phyloP scores from a whole-genome alignment of 2,113 vertebrate genomes.

The Mustela nigripes region DNA sequence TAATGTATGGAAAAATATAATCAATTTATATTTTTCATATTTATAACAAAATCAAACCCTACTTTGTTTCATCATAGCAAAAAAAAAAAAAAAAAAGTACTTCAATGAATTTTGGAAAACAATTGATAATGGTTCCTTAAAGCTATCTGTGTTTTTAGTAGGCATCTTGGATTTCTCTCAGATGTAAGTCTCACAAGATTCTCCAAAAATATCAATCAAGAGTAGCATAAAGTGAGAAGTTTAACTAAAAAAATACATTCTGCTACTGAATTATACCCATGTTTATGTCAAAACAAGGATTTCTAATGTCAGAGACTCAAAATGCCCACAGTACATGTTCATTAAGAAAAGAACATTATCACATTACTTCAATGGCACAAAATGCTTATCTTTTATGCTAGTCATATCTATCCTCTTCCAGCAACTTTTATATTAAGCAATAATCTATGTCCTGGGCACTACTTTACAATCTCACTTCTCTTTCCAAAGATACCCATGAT shows the following conservation, averaged over 20 bases:
- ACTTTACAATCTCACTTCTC: not conserved
- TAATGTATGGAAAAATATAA: not conserved
- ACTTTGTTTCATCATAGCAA: not conserved
- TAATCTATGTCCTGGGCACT: not conserved
- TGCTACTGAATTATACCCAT: not conserved
- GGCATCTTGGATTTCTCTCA: not conserved
- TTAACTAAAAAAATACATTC: not conserved
- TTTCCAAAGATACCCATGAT: not conserved
- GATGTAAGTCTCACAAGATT: not conserved
- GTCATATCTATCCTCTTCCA: not conserved
- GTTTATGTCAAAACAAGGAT: slow-evolving; percentile 7
- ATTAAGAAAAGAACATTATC: not conserved
- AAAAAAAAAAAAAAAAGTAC: not conserved
- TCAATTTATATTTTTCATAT: not conserved
- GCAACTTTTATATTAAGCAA: not conserved
- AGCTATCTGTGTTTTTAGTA: not conserved
- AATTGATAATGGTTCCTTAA: slow-evolving; percentile 11
- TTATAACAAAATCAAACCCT: not conserved
- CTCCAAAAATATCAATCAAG: slow-evolving; percentile 7
- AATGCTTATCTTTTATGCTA: not conserved
- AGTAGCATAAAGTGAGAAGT: not conserved
- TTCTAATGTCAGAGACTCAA: not conserved
- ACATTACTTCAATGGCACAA: not conserved
- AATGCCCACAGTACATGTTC: not conserved
- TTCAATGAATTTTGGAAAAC: not conserved